A percentile compares a stretch with the other conserved stretches of the same genome.
Evolutionary conservation across 2,888 invertebrate species (phyloP).

Genomic region (Hymenopus coronatus): DNA sequence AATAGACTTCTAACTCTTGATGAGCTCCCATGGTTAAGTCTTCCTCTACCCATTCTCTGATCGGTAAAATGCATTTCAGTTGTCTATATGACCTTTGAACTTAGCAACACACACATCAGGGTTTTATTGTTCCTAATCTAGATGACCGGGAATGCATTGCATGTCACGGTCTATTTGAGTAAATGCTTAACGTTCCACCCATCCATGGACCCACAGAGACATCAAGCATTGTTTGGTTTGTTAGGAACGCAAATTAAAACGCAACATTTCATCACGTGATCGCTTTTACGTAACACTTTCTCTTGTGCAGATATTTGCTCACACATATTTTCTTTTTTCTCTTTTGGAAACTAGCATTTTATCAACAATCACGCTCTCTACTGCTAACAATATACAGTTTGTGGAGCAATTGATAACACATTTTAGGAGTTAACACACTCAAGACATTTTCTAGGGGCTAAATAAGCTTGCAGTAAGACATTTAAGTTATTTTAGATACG

Average conservation of each 20-base stretch:
- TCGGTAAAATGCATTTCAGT: not conserved
- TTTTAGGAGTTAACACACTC: too few species aligned
- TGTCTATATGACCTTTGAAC: not conserved
- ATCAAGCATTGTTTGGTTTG: not conserved
- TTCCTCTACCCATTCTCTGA: too few species aligned
- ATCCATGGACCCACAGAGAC: not conserved
- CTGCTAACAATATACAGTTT: too few species aligned
- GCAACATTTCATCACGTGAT: not conserved
- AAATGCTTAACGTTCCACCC: not conserved
- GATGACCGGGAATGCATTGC: not conserved
- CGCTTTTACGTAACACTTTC: not conserved
- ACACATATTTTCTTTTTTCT: too few species aligned
- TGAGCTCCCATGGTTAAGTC: too few species aligned
- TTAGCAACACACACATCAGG: not conserved
- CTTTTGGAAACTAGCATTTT: too few species aligned
- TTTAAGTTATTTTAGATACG: too few species aligned
- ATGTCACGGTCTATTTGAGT: not conserved
- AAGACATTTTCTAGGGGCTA: too few species aligned
- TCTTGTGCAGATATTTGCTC: not conserved
- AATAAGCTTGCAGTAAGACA: too few species aligned
- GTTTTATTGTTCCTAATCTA: not conserved
- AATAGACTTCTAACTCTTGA: too few species aligned
- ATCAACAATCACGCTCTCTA: too few species aligned
- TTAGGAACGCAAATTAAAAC: not conserved
- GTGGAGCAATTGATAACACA: too few species aligned